Evolutionary conservation across 2,113 vertebrate genomes (phyloP), one percentile per base, ranked within the genome.

Genomic region (Elephas maximus): DNA sequence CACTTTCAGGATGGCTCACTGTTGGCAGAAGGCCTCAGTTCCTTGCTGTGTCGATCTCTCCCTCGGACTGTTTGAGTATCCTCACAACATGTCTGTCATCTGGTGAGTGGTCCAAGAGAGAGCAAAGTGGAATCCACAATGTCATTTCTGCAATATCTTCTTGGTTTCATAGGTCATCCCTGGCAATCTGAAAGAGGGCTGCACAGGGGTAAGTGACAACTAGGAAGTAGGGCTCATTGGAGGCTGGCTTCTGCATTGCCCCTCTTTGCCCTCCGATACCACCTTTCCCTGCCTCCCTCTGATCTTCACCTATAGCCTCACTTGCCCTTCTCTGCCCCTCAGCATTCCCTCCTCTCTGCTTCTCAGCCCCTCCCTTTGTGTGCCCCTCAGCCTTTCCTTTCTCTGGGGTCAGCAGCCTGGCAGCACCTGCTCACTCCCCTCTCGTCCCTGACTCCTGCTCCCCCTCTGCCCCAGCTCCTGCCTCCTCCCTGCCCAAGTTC

Each of bases 391-490:
- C 26, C 17, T 37, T 62, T 44, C 9, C 33, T n/a, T 21, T 26
- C 41, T 67, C 73, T 45, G 73, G 41, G 28, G 44, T 18, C 24
- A 57, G 18, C 74, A 87, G 20, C 69, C n/a, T 45, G 76, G 7
- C 8, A 7, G 57, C 0, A 24, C 30, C 71, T 9, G 11, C 17
- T 79, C 15, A 41, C 24, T 86, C 4, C n/a, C 41, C 5, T 24
- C 44, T 88, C 51, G n/a, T n/a, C 17, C 11, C 7, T 14, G 3
- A 37, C 11, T 10, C 6, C 30, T 20, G 1, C 0, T 0, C 4
- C 10, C 15, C 23, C 37, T 20, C 9, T 6, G 8, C 41, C 8
- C 51, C 8, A 14, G 15, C 23, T 62, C 65, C 7, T 6, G 81
- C 30, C 23, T 74, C 65, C 74, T 33, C 44, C 44, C 53, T 18